Base-by-base conservation (phyloP, 1,140 invertebrate species). In the Eupristina koningsbergeri region DNA sequence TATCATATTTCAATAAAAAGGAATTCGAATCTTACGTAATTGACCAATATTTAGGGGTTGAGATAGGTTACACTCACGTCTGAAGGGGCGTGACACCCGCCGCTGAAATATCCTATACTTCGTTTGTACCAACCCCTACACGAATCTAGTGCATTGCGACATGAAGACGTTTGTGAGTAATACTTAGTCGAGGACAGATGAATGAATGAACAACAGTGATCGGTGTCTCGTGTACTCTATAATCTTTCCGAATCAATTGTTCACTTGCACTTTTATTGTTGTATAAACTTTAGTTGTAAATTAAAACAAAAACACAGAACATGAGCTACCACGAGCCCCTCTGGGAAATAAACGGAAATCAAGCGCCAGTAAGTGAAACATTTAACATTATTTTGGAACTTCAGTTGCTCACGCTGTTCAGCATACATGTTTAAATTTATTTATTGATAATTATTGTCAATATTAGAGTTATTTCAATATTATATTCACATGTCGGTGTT, bases 331-430 rank as follows among this genome's bases (percentile, higher is more conserved):
- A 89, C 87, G 90, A 92, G 90, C 88, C 90, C 47, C 81, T 91
- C 85, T 92, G 91, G 91, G 91, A 92, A 89, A 91, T 92, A 64
- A 92, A 92, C 88, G 91, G 91, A 89, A 92, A 92, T 88, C 91
- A 92, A 89, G 85, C 88, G 83, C 90, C 90, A 89, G 91, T 92
- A 87, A 89, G 90, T 89, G 81, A n/a, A 61, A 36, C 8, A 39
- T 31, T 31, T 17, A 41, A 19, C 19, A 22, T 58, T 19, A 7
- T 3, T 5, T 26, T 19, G 22, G 53, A 58, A 58, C 22, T 26
- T 26, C 13, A 26, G 26, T 26, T 5, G 22, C 13, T 58, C 9
- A 3, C 26, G 9, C 1, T 22, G 26, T 26, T 26, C 26, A 26
- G 9, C 9, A 58, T 58, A 26, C 22, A 26, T 13, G 22, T 45